Evolutionary conservation across 64 coral and sea anemone species (phyloP), one percentile per base, ranked within the genome.

Genomic region (Stichodactyla helianthus): DNA sequence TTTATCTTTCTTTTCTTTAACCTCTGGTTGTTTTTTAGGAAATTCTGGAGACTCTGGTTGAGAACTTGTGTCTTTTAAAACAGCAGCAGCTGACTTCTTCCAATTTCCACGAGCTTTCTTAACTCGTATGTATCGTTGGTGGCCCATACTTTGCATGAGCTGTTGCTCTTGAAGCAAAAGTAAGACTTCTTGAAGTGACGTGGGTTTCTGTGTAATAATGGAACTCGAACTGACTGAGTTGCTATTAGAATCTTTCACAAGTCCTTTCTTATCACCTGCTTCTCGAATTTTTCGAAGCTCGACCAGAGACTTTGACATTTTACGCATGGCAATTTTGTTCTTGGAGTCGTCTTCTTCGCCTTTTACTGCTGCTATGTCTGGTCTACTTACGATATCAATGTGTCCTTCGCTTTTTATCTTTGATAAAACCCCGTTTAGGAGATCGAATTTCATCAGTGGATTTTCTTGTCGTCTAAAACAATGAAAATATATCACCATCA

Each of bases 161-260:
- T 93, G 85, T 61, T 97, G 94, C 82, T 97, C 94, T 59, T 97
- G 91, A 85, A 97, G 91, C 28, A 97, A 86, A 52, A 85, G 92
- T 5, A 97, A 26, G 10, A 97, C 94, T 10, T 89, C 94, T 31
- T 93, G 90, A 26, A 97, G 83, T 4, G 94, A 97, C 5, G 94
- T 97, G 13, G 89, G 54, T 82, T 62, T 93, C 31, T 82, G 31
- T 18, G 82, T 83, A 88, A 65, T 83, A 6, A 31, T 12, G 74
- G 61, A 58, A 50, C 13, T 17, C 4, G 83, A 84, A 12, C 55
- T 84, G 9, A 81, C 20, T 16, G 78, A 81, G 26, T 53, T 54
- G 9, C 78, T 20, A 74, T 81, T 81, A 17, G 17, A 19, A 11
- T 81, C 78, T 2, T 81, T 81, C 16, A 11, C 52, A 20, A 52